Evolutionary conservation across 2,888 invertebrate species (phyloP), one percentile per base, ranked within the genome.

Genomic region (Norana najaformis): DNA sequence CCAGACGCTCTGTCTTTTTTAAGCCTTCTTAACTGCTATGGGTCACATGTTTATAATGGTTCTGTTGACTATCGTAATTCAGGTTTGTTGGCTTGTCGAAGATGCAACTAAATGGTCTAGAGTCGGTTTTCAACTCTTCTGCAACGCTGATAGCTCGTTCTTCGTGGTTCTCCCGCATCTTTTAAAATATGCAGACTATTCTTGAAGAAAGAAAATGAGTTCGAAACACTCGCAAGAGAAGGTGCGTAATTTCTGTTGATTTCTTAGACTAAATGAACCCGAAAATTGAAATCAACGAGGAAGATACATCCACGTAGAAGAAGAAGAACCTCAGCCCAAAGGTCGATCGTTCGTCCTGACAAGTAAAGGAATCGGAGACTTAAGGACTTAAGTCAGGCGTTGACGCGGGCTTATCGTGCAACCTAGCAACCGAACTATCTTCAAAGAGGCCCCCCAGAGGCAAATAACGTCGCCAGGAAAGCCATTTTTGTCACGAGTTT

Each of bases 401-500:
- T 69, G n/a, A 69, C 69, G 69, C n/a, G 30, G 30, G 69, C 69
- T 8, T 1, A 13, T 16, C 69, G 30, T n/a, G 8, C 14, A n/a
- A 11, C 69, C 69, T n/a, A 6, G n/a, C n/a, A n/a, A 8, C 69
- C 30, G 69, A 69, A 69, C 69, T 69, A 69, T 69, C 69, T 69
- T 69, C 30, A n/a, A 69, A 69, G 69, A 69, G 30, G 69, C 69
- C 30, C 69, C 69, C 69, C 69, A n/a, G n/a, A n/a, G 69, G 69
- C 69, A 69, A 69, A 69, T 69, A 69, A 69, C 69, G 69, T n/a
- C n/a, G 69, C n/a, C 30, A 69, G 69, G 69, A 69, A 69, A 69
- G 69, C 69, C 69, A 69, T 69, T 69, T 69, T 69, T 30, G 69
- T 69, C 69, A 69, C 69, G 69, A n/a, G 69, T 69, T n/a, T 69